Evolutionary conservation across 2,113 vertebrate species (phyloP).

Genomic region (Ctenodactylus gundi): DNA sequence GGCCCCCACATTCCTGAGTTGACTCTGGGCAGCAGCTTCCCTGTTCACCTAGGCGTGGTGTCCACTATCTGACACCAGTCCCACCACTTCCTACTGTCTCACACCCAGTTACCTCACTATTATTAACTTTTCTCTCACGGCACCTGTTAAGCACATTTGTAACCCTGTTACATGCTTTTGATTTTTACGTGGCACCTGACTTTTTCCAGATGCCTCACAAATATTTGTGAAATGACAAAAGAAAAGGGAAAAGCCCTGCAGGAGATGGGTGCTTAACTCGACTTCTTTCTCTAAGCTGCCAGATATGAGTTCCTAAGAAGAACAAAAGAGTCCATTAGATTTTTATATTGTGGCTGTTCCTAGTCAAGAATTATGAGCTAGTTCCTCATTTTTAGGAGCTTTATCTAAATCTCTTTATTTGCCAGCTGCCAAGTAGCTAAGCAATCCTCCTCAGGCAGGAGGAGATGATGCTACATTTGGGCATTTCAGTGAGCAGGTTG

Average conservation of each 20-base stretch:
- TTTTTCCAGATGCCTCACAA: neutral
- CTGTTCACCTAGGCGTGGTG: neutral
- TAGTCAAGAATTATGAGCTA: slow-evolving; percentile 36
- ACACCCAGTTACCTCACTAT: neutral
- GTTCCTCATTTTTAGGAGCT: slow-evolving; percentile 62
- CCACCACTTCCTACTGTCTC: neutral
- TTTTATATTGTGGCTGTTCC: neutral
- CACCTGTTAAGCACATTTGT: neutral
- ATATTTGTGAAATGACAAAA: slow-evolving; percentile 7
- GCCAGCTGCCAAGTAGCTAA: slow-evolving; percentile 45
- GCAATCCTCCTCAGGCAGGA: neutral
- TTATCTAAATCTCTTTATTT: slow-evolving; percentile 60
- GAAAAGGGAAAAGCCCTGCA: neutral
- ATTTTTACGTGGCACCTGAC: neutral
- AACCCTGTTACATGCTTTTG: neutral
- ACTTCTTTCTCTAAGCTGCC: neutral
- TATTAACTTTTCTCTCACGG: neutral
- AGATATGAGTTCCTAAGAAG: slow-evolving; percentile 15
- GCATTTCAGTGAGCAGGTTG: neutral
- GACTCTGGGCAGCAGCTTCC: fast-evolving
- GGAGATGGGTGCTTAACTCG: neutral
- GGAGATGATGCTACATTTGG: slow-evolving; percentile 49
- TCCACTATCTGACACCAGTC: neutral
- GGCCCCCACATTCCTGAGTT: neutral
- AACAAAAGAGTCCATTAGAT: slow-evolving; percentile 6